Evolutionary conservation across 92 coral and sea anemone genomes (phyloP).

Genomic region (Hydrozoanthus gracilis): DNA sequence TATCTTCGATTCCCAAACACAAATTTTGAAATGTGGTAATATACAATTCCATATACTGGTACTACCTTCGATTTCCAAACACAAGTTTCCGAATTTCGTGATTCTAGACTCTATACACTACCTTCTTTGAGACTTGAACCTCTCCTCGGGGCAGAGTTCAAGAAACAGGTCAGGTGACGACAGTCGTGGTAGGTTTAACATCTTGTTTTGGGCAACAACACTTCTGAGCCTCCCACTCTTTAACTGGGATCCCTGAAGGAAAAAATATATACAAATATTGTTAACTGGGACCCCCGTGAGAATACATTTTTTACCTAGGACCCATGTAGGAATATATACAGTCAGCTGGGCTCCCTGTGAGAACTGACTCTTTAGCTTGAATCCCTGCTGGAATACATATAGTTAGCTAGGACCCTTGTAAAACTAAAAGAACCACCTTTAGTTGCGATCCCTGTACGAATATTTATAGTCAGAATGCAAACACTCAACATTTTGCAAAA

Average conservation of each 20-base stretch:
- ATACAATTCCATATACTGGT: no score
- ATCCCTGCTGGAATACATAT: no score
- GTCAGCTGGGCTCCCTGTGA: background rate
- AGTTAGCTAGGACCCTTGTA: no score
- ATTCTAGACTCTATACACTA: background rate
- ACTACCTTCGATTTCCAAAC: background rate
- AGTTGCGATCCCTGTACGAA: no score
- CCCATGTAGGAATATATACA: no score
- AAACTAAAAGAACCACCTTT: no score
- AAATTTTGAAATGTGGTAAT: no score
- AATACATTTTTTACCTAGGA: no score
- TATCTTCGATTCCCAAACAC: no score
- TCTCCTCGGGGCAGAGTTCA: slow-evolving; percentile 92
- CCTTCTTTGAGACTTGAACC: slow-evolving; percentile 83
- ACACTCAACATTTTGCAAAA: no score
- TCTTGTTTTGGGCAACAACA: slow-evolving; percentile 71
- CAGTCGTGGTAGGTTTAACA: slow-evolving; percentile 83
- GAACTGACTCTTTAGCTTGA: no score
- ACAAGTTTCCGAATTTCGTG: background rate
- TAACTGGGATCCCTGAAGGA: slow-evolving; percentile 79
- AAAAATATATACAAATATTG: background rate
- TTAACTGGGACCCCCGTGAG: background rate
- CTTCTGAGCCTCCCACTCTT: slow-evolving; percentile 81
- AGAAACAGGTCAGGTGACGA: slow-evolving; percentile 75
- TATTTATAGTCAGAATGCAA: no score